These are phyloP conservation scores for Macrochelys suwanniensis DNA, from an alignment of 2,797 vertebrate genomes.

Conservation along the genomic window DNA sequence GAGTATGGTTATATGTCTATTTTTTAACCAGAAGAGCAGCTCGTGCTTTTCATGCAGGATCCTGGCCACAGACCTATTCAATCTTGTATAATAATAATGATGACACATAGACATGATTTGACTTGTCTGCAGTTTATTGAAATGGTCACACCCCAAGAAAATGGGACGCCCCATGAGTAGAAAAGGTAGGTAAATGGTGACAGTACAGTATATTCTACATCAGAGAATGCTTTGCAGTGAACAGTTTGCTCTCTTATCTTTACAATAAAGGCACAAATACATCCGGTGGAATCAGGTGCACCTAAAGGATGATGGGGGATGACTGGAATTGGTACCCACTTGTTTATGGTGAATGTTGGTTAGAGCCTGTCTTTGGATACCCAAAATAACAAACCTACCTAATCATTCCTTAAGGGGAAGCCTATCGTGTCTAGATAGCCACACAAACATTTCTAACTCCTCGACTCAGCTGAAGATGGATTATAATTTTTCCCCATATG, in stretches of 20 bases:
- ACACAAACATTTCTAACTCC: not conserved
- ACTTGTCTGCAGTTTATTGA: constrained; percentile 71
- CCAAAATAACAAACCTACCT: constrained; percentile 50
- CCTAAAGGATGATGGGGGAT: constrained; percentile 20
- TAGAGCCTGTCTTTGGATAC: not conserved
- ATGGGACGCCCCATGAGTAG: not conserved
- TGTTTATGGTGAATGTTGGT: not conserved
- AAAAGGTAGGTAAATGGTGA: constrained; percentile 28
- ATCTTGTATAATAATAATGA: rapidly evolving
- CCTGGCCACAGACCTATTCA: not conserved
- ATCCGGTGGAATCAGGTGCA: not conserved
- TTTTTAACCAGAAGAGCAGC: rapidly evolving
- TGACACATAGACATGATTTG: constrained; percentile 10
- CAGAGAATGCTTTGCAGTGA: not conserved
- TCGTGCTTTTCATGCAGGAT: rapidly evolving
- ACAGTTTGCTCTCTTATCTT: not conserved
- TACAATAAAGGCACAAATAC: not conserved
- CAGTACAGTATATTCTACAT: not conserved
- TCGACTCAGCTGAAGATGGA: not conserved
- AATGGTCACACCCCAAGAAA: not conserved
- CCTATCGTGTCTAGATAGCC: not conserved
- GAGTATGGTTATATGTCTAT: rapidly evolving
- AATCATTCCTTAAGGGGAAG: not conserved
- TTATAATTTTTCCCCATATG: not conserved
- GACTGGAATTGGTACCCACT: not conserved